Evolutionary conservation across 2,888 invertebrate species (phyloP).

Genomic region (Polydrusus cervinus): DNA sequence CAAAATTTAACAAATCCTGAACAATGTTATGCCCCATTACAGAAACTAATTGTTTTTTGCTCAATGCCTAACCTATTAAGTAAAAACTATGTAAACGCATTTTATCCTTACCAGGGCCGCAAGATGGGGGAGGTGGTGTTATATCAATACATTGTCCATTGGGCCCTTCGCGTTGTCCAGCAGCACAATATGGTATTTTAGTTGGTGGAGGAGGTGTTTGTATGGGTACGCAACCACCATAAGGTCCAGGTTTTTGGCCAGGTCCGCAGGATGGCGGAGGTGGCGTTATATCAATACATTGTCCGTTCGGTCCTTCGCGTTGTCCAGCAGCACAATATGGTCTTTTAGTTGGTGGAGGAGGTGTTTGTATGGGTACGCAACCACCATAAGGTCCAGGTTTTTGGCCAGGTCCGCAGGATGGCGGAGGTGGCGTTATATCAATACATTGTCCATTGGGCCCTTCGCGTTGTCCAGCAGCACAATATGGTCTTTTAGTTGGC

Average conservation of each 20-base stretch:
- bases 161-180: slow-evolving; percentile 18
- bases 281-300: slow-evolving; percentile 53
- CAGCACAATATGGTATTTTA: slow-evolving; percentile 25
- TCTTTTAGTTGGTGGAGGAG: slow-evolving; percentile 37
- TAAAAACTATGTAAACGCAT: too few relatives aligned
- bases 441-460: slow-evolving; percentile 59
- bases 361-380: slow-evolving; percentile 30
- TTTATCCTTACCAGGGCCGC: background rate
- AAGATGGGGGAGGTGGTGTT: slow-evolving; percentile 24
- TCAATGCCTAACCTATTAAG: too few relatives aligned
- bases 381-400: slow-evolving; percentile 33
- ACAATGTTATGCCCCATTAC: too few relatives aligned
- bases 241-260: slow-evolving; percentile 50
- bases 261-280: slow-evolving; percentile 52
- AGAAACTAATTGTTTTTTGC: too few relatives aligned
- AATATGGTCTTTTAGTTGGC: slow-evolving; percentile 30
- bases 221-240: slow-evolving; percentile 49
- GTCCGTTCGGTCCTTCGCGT: slow-evolving; percentile 57
- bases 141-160: slow-evolving; percentile 35
- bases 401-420: slow-evolving; percentile 25
- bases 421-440: slow-evolving; percentile 3
- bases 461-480: slow-evolving; percentile 45
- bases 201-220: slow-evolving; percentile 43
- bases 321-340: slow-evolving; percentile 48
- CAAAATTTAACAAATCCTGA: background rate